Conservation (phyloP, 1,140 invertebrate genomes). For the Armadillidium nasatum region DNA sequence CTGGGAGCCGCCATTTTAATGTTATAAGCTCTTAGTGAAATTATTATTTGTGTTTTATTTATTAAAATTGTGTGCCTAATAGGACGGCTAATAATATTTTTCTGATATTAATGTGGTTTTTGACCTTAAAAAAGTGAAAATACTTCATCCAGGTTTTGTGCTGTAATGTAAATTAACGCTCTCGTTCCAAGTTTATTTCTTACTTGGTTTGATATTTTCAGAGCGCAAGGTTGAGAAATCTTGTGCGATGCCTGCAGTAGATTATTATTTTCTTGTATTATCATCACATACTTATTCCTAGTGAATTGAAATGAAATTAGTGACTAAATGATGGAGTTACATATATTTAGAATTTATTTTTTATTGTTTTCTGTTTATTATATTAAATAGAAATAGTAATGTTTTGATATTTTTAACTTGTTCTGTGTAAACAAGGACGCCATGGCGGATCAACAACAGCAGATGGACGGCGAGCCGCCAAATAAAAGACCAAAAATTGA, state of each 20-base stretch:
- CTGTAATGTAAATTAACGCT: too few species aligned
- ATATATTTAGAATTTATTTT: neutral
- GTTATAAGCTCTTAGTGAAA: neutral
- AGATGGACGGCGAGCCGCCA: conserved; percentile 9
- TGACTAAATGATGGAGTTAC: neutral
- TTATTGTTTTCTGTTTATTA: neutral
- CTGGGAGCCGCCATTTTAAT: conserved; percentile 8
- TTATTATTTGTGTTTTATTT: neutral
- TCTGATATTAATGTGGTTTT: too few species aligned
- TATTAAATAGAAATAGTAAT: neutral
- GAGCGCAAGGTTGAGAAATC: conserved; percentile 7
- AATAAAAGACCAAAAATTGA: conserved; percentile 5
- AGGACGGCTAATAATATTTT: neutral
- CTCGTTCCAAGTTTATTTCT: neutral
- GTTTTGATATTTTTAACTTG: neutral
- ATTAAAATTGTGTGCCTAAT: neutral
- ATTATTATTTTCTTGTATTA: neutral
- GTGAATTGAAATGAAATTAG: neutral
- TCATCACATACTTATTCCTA: neutral
- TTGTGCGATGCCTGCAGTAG: conserved; percentile 3
- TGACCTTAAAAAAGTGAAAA: too few species aligned
- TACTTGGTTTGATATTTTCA: conserved; percentile 1
- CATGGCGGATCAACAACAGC: conserved; percentile 10
- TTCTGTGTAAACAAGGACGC: conserved; percentile 11
- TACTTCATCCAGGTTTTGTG: too few species aligned